Base-by-base conservation (phyloP, 2,113 vertebrate species). In the Chaenogobius annularis region DNA sequence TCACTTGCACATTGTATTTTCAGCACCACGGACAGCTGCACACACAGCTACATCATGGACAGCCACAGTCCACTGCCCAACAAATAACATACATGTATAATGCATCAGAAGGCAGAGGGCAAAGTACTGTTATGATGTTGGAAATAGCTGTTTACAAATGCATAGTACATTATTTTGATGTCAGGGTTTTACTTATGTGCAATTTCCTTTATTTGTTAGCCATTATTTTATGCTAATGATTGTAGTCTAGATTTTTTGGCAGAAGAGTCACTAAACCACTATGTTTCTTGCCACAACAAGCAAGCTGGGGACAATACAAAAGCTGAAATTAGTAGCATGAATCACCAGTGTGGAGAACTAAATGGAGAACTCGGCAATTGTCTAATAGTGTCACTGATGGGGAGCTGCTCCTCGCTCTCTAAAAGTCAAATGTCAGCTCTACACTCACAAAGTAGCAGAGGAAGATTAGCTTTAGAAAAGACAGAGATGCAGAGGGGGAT, bases 311-410 rank as follows among this genome's bases (percentile, higher is more conserved):
- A 83, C 83, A 79, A 67, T 72, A 72, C 69, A 90, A 31, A 79
- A 89, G 79, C 75, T 84, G 66, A 87, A 89, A 92, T 91, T 92
- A 91, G 70, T 64, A 71, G 77, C 72, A 87, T 79, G 83, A 90
- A 88, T 82, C 80, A 85, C 84, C 73, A 23, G 64, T 10, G 71
- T 71, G 67, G 26, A 72, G 73, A 73, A 84, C 15, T 84, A 83
- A 91, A 89, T 90, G 50, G 46, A 81, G 83, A 83, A 77, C 80
- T 54, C 63, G 62, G 3, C 37, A 23, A 37, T 81, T 67, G 20
- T 81, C 50, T 76, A 52, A 48, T 0, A 62, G 59, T 82, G 65
- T 73, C 68, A 74, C 26, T 31, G 55, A 46, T 14, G 26, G 56
- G 65, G 56, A 61, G 50, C 56, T 62, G 52, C 56, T 68, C 58